Evolutionary conservation across 2,888 invertebrate genomes (phyloP), one percentile per base, ranked within the genome.

Genomic region (Scaptomyza parva): DNA sequence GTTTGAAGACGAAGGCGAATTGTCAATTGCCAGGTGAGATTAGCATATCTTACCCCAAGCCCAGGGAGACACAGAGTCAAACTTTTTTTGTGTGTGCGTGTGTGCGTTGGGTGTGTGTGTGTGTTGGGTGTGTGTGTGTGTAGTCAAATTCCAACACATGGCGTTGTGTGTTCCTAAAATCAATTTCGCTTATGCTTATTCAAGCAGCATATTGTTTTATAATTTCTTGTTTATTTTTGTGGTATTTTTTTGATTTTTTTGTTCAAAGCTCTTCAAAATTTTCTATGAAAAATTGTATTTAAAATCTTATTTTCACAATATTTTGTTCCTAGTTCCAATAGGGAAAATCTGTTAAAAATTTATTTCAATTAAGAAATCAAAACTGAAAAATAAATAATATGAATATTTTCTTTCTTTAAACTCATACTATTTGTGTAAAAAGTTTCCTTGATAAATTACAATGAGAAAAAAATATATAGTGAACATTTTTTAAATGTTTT

Each of bases 1-100:
- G 84, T 88, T 81, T 88, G 88, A 61, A 75, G 76, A 67, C 65
- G 35, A 14, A 64, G 70, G 64, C 60, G 48, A 60, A 64, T 75
- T 77, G 77, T 59, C 78, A 83, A 67, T 87, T 83, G 84, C 67
- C 73, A 73, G 69, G 76, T 81, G 76, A 85, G 73, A 84, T 83
- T 78, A 83, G 86, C 82, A 85, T 87, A 83, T 82, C 69, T 59
- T 53, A 45, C 51, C n/a, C n/a, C n/a, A n/a, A n/a, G 55, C 65
- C 54, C 71, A 50, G 69, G 53, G 57, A 59, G 53, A 37, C 35
- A 35, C 40, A 40, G 11, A 55, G 22, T 37, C 55, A 54, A 30
- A 39, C 3, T n/a, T n/a, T 17, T 17, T n/a, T 22, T 28, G 28
- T 20, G 6, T 11, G 40, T 7, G n/a, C 8, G 1, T 1, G 41